Base-by-base conservation (phyloP, 2,113 vertebrate genomes). In the Brachypodius melanocephalos region DNA sequence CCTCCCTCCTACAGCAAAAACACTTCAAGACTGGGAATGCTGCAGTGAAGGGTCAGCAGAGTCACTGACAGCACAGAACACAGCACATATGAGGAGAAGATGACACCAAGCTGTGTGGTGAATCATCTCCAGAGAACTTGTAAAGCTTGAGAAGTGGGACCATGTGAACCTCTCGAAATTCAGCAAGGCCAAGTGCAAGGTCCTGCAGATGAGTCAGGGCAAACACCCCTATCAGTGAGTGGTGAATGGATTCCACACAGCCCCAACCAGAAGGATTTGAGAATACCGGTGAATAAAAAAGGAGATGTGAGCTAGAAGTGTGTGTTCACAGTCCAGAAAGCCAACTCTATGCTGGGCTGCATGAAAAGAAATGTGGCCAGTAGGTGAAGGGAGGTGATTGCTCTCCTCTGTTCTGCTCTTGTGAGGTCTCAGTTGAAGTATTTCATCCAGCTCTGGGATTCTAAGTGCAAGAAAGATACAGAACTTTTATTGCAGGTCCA, bases 231-330 rank as follows among this genome's bases (percentile, higher is more conserved):
- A 5, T 46, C 20, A 31, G 17, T 61, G 17, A 1, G 11, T n/a
- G 40, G 38, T 82, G 14, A 40, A 68, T 26, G 16, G 45, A 52
- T 34, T 54, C 16, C 26, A 11, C 9, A 25, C 14, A 46, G 20
- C 14, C 11, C 5, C 15, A 19, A 1, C 0, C 0, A 59, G 52
- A 67, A 54, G 25, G 12, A 68, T 17, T 59, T 46, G 8, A 40
- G 40, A 40, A 45, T n/a, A n/a, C 2, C n/a, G 9, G n/a, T 31
- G n/a, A 36, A 48, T 68, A 17, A 46, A 61, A 89, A 75, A 34
- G 54, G 17, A 75, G 4, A 12, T 22, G 21, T 22, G n/a, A 75
- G 40, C 25, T 36, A 82, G 40, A 82, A 75, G 46, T 21, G 6
- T 46, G 20, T 34, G 29, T 26, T 75, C 38, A 31, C 10, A 22